Evolutionary conservation across 1,140 invertebrate genomes (phyloP).

Genomic region (Globodera ellingtonae): DNA sequence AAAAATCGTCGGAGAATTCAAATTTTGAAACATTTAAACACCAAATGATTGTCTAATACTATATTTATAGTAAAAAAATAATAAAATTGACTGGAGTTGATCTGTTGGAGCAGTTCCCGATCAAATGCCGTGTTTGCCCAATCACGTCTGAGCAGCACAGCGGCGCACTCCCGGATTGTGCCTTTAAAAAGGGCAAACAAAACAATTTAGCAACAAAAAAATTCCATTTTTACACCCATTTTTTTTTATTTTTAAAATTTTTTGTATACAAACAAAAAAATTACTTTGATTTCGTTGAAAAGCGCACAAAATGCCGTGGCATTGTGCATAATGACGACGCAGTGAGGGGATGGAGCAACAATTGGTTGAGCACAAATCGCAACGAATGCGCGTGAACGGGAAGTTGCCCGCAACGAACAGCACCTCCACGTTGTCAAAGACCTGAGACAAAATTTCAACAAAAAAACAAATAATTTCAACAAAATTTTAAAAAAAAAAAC

Average conservation of each 20-base stretch:
- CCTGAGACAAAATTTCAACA: background rate
- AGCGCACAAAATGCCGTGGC: background rate
- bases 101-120: constrained; percentile 3
- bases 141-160: background rate
- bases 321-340: background rate
- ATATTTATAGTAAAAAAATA: background rate
- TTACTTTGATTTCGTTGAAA: constrained; percentile 8
- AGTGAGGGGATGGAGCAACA: constrained; percentile 1
- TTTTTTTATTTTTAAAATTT: no score
- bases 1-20: background rate
- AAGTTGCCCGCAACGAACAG: constrained; percentile 6
- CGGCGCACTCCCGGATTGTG: background rate
- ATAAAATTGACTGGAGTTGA: background rate
- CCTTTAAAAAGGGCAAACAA: background rate
- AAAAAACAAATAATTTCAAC: no score
- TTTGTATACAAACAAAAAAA: background rate
- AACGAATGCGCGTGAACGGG: constrained; percentile 6
- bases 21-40: background rate
- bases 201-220: background rate
- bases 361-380: background rate
- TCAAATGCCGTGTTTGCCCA: background rate
- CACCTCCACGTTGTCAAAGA: background rate
- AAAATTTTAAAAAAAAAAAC: background rate
- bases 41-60: background rate
- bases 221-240: no score